phyloP scores from a whole-genome alignment of 1,140 invertebrate species.

The Drosophila lowei region DNA sequence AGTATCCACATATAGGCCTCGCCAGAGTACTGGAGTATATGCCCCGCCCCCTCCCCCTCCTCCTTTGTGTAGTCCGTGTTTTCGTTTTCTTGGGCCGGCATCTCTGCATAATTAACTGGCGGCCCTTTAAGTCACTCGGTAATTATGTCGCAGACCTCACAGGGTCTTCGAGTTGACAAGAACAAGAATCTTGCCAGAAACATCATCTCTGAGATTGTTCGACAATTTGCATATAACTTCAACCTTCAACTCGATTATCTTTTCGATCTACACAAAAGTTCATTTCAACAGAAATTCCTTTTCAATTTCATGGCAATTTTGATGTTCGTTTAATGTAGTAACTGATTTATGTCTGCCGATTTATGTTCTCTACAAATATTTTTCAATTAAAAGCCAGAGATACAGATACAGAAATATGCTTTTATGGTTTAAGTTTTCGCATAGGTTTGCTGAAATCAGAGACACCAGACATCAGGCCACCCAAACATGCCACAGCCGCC shows the following conservation, averaged over 20 bases:
- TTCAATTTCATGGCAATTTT: constrained; percentile 4
- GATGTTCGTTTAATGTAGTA: neutral
- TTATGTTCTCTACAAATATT: constrained; percentile 23
- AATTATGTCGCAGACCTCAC: constrained; percentile 74
- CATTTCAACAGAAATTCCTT: too few relatives aligned
- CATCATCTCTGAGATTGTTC: constrained; percentile 28
- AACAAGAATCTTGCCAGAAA: constrained; percentile 50
- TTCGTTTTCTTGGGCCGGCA: constrained; percentile 3
- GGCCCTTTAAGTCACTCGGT: constrained; percentile 57
- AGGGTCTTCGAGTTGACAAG: constrained; percentile 60
- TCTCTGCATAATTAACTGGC: constrained; percentile 63
- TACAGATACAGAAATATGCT: constrained; percentile 43
- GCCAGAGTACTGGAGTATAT: neutral
- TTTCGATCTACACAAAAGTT: too few relatives aligned
- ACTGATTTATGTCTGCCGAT: constrained; percentile 32
- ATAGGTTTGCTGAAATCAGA: constrained; percentile 67
- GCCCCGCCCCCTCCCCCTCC: too few relatives aligned
- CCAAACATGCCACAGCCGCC: constrained; percentile 13
- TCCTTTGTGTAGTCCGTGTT: constrained; percentile 5
- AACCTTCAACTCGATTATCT: constrained; percentile 4
- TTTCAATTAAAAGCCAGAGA: constrained; percentile 48
- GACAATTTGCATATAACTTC: neutral
- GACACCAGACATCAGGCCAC: constrained; percentile 49
- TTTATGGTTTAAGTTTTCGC: constrained; percentile 66
- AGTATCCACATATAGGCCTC: constrained; percentile 4